These are phyloP conservation scores for Lepilemur septentrionalis DNA, from an alignment of 2,797 vertebrate species.

Conservation along the genomic window DNA sequence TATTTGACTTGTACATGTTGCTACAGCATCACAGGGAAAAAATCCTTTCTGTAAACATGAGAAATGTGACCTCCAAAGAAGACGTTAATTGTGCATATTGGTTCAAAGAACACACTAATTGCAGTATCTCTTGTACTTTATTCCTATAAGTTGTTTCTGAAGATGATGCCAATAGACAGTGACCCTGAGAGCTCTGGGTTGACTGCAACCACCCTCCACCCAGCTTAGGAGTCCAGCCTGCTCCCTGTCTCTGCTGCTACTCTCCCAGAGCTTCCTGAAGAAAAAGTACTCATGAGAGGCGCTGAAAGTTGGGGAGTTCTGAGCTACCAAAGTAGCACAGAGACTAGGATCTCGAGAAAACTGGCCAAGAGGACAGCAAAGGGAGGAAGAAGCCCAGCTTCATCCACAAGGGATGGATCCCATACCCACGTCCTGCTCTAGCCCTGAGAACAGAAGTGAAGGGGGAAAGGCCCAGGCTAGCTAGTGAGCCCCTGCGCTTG, in stretches of 20 bases:
- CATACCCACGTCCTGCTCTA: not conserved
- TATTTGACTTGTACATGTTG: constrained; percentile 57
- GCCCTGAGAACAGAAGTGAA: not conserved
- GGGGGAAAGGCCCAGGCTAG: not conserved
- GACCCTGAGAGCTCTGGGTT: constrained; percentile 17
- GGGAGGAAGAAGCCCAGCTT: not conserved
- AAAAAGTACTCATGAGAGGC: not conserved
- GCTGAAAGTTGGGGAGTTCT: not conserved
- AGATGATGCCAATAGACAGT: constrained; percentile 46
- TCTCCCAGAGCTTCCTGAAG: not conserved
- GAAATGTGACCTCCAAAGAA: constrained; percentile 31
- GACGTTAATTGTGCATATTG: constrained; percentile 43
- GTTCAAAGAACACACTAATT: constrained; percentile 65
- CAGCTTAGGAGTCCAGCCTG: not conserved
- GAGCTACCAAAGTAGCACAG: not conserved
- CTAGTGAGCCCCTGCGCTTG: not conserved
- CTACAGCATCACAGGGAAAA: constrained; percentile 32
- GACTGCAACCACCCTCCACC: not conserved
- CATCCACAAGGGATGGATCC: not conserved
- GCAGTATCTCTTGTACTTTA: constrained; percentile 11
- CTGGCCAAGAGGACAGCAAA: not conserved
- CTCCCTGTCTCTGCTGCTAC: not conserved
- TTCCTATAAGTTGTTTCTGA: constrained; percentile 47
- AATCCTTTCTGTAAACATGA: constrained; percentile 67
- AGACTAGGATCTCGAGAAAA: not conserved